Base-by-base conservation (phyloP, 2,113 vertebrate genomes). In the Passerina amoena region DNA sequence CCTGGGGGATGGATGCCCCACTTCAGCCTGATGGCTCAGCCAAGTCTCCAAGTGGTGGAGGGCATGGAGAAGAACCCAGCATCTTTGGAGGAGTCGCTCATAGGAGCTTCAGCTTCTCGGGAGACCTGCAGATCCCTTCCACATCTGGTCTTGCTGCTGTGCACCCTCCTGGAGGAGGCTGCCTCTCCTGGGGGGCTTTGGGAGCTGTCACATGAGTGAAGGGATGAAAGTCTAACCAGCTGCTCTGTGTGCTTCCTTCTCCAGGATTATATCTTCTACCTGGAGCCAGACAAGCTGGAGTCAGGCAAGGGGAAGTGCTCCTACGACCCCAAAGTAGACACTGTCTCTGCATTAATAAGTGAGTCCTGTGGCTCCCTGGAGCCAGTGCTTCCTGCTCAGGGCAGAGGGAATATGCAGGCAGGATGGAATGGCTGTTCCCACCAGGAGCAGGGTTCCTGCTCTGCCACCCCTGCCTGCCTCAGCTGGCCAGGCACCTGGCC, bases 231-330 rank as follows among this genome's bases (percentile, higher is more conserved):
- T 66, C 77, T 95, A 80, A 94, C 42, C 40, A 35, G 35, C 45
- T 93, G 16, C 68, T 88, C 44, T 25, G 5, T 94, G 73, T 93
- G 47, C 45, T 72, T 88, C 96, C 92, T 96, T 82, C 84, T 95
- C 71, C 97, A 99, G 99, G 99, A 99, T 97, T 99, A 99, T 91
- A 98, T 99, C 97, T 99, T 99, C 97, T 98, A 99, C 87, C 97
- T 99, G 98, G 99, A 99, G 96, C 99, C 99, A 4, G 99, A 99
- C 91, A 99, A 98, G 97, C 98, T 99, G 92, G 99, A 99, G 98
- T 99, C 99, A 21, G 99, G 99, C 94, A 99, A 99, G 97, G 99
- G 99, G 92, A 99, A 99, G 96, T 99, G 99, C 96, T 99, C 99
- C 3, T 99, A 99, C 2, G 99, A 99, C 97, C 99, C 99, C 94